Conservation (phyloP, 2,888 invertebrate species). For the Micropterix aruncella region DNA sequence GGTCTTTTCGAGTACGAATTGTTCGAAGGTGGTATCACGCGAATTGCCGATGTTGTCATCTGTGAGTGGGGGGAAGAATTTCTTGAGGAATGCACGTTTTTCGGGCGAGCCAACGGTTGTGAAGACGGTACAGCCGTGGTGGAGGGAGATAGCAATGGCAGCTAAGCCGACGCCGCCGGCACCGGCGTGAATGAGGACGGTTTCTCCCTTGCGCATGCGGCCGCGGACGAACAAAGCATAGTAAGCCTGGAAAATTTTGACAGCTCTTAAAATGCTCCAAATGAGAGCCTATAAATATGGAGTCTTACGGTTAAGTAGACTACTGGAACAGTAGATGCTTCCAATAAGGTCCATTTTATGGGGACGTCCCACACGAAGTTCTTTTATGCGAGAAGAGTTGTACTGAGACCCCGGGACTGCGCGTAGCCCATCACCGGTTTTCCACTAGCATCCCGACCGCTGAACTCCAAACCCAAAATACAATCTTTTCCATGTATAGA, state of each 20-base stretch:
- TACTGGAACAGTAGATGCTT: conserved; percentile 91
- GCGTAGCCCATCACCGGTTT: conserved; percentile 88
- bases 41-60: conserved; percentile 82
- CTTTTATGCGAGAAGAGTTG: conserved; percentile 71
- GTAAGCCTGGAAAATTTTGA: conserved; percentile 39
- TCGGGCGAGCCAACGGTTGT: conserved; percentile 85
- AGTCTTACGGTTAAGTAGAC: conserved; percentile 70
- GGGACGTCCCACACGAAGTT: conserved; percentile 86
- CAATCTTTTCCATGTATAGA: conserved; percentile 78
- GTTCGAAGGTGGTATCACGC: conserved; percentile 84
- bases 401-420: conserved; percentile 79
- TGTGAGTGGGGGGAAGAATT: conserved; percentile 69
- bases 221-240: conserved; percentile 87
- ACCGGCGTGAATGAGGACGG: conserved; percentile 88
- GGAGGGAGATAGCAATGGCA: conserved; percentile 85
- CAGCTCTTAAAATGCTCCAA: background rate
- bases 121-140: conserved; percentile 77
- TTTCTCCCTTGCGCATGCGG: conserved; percentile 67
- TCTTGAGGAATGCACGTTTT: conserved; percentile 77
- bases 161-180: conserved; percentile 96
- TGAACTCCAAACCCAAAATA: conserved; percentile 87
- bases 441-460: conserved; percentile 65
- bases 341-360: conserved; percentile 72
- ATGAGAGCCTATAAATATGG: too few relatives aligned
- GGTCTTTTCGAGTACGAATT: conserved; percentile 71